Evolutionary conservation across 2,113 vertebrate species (phyloP).

Genomic region (Austrofundulus limnaeus): DNA sequence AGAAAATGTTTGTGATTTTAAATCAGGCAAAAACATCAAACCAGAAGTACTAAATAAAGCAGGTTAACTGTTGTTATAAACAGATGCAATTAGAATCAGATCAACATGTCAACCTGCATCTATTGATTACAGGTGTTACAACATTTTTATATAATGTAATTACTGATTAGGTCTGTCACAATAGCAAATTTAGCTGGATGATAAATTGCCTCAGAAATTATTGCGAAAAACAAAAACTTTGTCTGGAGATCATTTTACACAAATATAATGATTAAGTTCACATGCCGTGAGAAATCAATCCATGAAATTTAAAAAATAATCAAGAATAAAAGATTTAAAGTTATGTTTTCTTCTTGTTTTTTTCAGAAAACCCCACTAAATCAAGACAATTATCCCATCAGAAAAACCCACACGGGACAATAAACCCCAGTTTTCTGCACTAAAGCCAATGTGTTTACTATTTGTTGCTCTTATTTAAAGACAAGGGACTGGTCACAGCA

Average conservation of each 20-base stretch:
- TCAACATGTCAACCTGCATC: neutral
- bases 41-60: neutral
- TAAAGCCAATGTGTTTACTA: slow-evolving; percentile 59
- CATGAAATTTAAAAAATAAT: too few species aligned
- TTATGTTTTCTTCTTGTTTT: too few species aligned
- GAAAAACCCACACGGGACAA: slow-evolving; percentile 55
- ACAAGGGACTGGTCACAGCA: slow-evolving; percentile 55
- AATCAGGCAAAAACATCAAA: neutral
- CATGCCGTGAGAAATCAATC: too few species aligned
- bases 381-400: slow-evolving; percentile 23
- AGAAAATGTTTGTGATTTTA: too few species aligned
- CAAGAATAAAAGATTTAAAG: too few species aligned
- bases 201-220: too few species aligned
- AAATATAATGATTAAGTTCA: too few species aligned
- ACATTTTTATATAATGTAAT: neutral
- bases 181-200: too few species aligned
- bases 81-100: neutral
- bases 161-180: too few species aligned
- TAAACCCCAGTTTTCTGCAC: slow-evolving; percentile 35
- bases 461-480: slow-evolving; percentile 53
- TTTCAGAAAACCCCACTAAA: slow-evolving; percentile 4
- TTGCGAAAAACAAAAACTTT: too few species aligned
- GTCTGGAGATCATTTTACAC: too few species aligned
- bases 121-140: neutral
- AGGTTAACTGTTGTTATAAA: neutral